These are phyloP conservation scores for Apodemus agrarius DNA, from an alignment of 2,797 vertebrate species.

Conservation along the genomic window DNA sequence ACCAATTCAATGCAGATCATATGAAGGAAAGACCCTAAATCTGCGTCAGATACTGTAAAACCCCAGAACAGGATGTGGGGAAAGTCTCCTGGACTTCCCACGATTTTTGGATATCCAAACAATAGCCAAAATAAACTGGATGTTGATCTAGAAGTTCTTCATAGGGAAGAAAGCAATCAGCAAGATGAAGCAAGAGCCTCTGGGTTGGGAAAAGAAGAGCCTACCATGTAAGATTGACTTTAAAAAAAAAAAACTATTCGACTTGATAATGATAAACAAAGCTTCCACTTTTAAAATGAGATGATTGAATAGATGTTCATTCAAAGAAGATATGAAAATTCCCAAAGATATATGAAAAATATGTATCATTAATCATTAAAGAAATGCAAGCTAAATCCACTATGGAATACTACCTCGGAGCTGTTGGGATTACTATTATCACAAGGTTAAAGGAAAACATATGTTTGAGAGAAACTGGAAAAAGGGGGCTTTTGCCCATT, in stretches of 20 bases:
- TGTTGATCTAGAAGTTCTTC: background rate
- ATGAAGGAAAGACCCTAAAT: background rate
- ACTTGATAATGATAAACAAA: background rate
- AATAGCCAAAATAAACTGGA: background rate
- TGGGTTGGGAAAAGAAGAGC: background rate
- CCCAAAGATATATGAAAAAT: background rate
- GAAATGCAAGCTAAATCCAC: background rate
- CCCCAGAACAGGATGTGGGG: background rate
- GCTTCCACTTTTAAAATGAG: background rate
- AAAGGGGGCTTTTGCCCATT: background rate
- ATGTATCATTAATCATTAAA: background rate
- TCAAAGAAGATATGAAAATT: background rate
- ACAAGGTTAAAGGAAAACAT: background rate
- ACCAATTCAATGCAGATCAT: background rate
- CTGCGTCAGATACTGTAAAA: background rate
- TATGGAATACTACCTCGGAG: background rate
- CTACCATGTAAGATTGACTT: background rate
- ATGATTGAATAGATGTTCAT: background rate
- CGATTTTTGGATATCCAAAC: background rate
- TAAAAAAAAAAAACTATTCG: background rate
- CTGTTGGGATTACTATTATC: background rate
- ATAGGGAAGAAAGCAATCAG: background rate
- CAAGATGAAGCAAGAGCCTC: background rate
- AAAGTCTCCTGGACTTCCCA: background rate
- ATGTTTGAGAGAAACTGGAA: background rate